Evolutionary conservation across 2,113 vertebrate genomes (phyloP).

Genomic region (Colius striatus): DNA sequence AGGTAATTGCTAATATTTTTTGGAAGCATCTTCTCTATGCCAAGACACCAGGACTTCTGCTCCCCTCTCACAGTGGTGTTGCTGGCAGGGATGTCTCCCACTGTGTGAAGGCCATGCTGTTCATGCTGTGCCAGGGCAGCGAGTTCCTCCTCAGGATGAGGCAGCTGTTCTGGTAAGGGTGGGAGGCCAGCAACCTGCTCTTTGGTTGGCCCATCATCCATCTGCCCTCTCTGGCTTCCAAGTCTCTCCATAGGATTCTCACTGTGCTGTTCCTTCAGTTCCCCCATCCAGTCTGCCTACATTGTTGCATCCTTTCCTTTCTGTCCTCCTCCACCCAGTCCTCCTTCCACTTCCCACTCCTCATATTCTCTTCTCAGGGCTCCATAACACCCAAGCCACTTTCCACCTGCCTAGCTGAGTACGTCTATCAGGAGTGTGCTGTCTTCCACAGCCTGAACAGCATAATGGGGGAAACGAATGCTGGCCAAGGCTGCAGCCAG

Average conservation of each 20-base stretch:
- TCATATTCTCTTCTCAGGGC: neutral
- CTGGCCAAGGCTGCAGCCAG: neutral
- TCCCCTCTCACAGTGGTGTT: rapidly evolving
- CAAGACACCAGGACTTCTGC: neutral
- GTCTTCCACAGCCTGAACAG: neutral
- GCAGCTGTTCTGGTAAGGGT: neutral
- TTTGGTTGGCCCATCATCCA: neutral
- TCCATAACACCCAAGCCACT: neutral
- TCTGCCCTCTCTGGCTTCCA: neutral
- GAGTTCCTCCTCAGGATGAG: neutral
- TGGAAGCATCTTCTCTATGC: neutral
- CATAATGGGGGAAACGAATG: rapidly evolving
- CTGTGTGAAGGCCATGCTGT: rapidly evolving
- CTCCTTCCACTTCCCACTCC: neutral
- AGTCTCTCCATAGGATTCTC: neutral
- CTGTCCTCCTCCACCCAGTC: neutral
- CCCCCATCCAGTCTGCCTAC: neutral
- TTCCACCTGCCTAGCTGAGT: neutral
- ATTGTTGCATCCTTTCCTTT: neutral
- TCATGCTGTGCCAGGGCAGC: neutral
- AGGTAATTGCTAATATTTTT: slow-evolving; percentile 28
- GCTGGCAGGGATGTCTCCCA: neutral
- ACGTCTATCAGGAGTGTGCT: neutral
- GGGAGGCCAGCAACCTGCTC: neutral
- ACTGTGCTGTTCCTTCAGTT: neutral